Conservation (phyloP, 2,888 invertebrate genomes). For the Xiphydria camelus region DNA sequence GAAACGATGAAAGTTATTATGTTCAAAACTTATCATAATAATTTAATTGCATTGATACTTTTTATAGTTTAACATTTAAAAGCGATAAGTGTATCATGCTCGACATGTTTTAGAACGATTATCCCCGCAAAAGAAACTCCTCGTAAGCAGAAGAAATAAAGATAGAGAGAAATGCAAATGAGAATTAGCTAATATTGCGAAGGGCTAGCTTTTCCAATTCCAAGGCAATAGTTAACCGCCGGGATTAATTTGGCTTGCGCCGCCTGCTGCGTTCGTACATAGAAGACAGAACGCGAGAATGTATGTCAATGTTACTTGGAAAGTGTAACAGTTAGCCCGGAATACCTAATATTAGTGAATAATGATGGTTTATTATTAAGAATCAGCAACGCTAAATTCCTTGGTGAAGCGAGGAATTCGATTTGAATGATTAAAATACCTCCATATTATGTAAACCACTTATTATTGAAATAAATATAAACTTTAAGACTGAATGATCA, state of each 20-base stretch:
- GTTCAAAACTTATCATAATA: too few species aligned
- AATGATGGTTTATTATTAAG: constrained; percentile 10
- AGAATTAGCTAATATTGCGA: constrained; percentile 1
- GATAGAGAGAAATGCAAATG: background rate
- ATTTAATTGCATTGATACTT: background rate
- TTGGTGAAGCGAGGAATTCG: constrained; percentile 35
- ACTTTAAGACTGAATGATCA: constrained; percentile 50
- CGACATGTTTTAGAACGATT: constrained; percentile 1
- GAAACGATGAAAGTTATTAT: too few species aligned
- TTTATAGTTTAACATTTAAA: background rate
- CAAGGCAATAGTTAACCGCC: too few species aligned
- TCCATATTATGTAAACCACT: constrained; percentile 53
- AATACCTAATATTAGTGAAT: constrained; percentile 10
- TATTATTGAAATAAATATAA: constrained; percentile 55
- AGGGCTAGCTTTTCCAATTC: too few species aligned
- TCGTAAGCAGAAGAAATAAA: background rate
- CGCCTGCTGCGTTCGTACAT: too few species aligned
- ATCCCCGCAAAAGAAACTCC: background rate
- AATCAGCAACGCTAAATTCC: constrained; percentile 15
- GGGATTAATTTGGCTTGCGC: too few species aligned
- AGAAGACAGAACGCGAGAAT: too few species aligned
- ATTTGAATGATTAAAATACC: constrained; percentile 51
- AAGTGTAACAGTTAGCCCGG: too few species aligned
- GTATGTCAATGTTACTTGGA: too few species aligned
- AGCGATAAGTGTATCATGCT: background rate